Evolutionary conservation across 2,888 invertebrate genomes (phyloP).

Genomic region (Cataglyphis altisquamis): DNA sequence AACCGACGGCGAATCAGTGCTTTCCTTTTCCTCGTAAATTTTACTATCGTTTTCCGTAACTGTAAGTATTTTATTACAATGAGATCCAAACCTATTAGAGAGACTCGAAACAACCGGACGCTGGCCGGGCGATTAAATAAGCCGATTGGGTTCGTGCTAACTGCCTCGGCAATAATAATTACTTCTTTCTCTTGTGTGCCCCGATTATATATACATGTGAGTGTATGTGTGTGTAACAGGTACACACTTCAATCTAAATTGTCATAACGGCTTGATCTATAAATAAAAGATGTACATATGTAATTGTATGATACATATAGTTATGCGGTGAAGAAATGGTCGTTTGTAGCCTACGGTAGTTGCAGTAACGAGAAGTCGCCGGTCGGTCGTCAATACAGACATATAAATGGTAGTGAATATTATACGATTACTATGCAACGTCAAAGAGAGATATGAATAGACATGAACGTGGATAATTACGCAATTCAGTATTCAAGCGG

Average conservation of each 20-base stretch:
- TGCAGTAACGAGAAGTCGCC: constrained; percentile 75
- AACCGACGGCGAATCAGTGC: constrained; percentile 20
- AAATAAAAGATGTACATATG: constrained; percentile 56
- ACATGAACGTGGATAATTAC: constrained; percentile 67
- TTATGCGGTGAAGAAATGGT: constrained; percentile 63
- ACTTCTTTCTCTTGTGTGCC: constrained; percentile 23
- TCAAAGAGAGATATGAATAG: constrained; percentile 60
- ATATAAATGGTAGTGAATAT: constrained; percentile 67
- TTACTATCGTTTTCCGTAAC: constrained; percentile 33
- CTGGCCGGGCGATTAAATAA: constrained; percentile 29
- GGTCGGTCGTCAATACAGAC: constrained; percentile 69
- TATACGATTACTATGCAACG: constrained; percentile 65
- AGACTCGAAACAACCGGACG: constrained; percentile 33
- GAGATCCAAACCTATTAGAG: constrained; percentile 44
- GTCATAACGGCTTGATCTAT: constrained; percentile 56
- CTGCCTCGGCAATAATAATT: constrained; percentile 44
- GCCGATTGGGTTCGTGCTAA: constrained; percentile 25
- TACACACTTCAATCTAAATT: constrained; percentile 47
- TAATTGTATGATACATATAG: constrained; percentile 34
- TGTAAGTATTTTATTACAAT: constrained; percentile 46
- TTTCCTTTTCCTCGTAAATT: constrained; percentile 55
- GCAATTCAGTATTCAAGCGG: constrained; percentile 63
- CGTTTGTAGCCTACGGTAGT: constrained; percentile 68
- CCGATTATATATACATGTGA: background rate
- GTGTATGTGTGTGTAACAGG: too few species aligned